Evolutionary conservation across 2,113 vertebrate species (phyloP).

Genomic region (Heterotis niloticus): DNA sequence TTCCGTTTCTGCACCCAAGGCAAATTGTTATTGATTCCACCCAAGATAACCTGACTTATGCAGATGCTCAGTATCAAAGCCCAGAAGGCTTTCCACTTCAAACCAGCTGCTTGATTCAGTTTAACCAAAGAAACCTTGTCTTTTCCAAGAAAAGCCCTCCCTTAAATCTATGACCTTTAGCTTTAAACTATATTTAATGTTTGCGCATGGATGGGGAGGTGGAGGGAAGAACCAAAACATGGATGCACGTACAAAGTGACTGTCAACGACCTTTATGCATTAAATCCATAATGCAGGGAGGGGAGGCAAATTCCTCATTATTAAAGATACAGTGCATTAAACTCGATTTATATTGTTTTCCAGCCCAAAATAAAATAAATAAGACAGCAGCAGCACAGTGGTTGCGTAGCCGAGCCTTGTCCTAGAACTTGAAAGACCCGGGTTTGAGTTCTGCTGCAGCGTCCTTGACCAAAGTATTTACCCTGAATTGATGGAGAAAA

Average conservation of each 20-base stretch:
- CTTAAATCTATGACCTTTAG: not conserved
- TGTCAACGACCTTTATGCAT: conserved; percentile 12
- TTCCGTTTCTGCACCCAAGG: conserved; percentile 21
- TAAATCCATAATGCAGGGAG: conserved; percentile 3
- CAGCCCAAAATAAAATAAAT: too few species aligned
- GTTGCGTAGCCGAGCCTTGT: too few species aligned
- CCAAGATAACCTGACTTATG: conserved; percentile 11
- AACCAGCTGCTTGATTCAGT: not conserved
- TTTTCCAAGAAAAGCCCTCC: not conserved
- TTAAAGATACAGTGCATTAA: too few species aligned
- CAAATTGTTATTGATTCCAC: conserved; percentile 36
- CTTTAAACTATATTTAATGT: not conserved
- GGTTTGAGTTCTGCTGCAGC: too few species aligned
- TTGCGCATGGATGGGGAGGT: not conserved
- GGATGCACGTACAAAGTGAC: not conserved
- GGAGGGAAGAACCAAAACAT: too few species aligned
- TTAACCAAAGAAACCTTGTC: not conserved
- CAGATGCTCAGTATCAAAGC: not conserved
- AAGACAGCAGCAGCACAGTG: too few species aligned
- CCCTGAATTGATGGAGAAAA: too few species aligned
- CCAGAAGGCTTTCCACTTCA: conserved; percentile 2
- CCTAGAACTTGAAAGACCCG: too few species aligned
- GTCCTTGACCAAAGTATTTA: too few species aligned
- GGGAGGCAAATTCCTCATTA: too few species aligned
- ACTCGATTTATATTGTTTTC: too few species aligned